Conservation (phyloP, 2,797 vertebrate genomes). For the Choloepus didactylus region DNA sequence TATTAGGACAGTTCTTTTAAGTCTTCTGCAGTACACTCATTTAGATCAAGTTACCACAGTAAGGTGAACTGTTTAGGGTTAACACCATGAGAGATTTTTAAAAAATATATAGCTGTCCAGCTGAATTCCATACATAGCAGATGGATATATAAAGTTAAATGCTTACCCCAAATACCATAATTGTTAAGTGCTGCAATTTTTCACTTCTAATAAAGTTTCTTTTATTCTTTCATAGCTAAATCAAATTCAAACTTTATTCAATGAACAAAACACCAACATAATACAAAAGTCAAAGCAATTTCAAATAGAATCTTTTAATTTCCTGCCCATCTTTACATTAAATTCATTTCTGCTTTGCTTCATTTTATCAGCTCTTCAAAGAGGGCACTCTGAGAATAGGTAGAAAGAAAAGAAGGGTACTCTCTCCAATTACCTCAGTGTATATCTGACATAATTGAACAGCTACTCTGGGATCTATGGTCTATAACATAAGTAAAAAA, state of each 20-base stretch:
- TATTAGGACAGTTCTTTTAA: neutral
- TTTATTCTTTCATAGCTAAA: constrained; percentile 1
- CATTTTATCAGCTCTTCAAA: neutral
- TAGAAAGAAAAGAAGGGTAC: neutral
- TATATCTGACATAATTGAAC: neutral
- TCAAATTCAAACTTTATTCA: constrained; percentile 55
- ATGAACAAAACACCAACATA: constrained; percentile 21
- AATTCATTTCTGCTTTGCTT: constrained; percentile 7
- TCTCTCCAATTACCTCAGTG: neutral
- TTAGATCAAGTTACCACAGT: neutral
- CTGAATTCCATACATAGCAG: constrained; percentile 85
- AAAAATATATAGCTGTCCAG: constrained; percentile 83
- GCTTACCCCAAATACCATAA: neutral
- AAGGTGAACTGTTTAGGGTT: neutral
- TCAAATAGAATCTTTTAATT: constrained; percentile 12
- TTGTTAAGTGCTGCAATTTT: fast-evolving
- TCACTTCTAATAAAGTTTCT: neutral
- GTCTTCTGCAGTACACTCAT: neutral
- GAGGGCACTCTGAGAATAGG: neutral
- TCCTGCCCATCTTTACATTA: constrained; percentile 12
- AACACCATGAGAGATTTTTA: neutral
- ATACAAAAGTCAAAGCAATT: constrained; percentile 54
- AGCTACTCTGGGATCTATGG: neutral
- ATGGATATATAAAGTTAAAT: neutral
- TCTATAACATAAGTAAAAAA: neutral